phyloP scores from a whole-genome alignment of 2,113 vertebrate genomes.

The Zosterops pallidus region DNA sequence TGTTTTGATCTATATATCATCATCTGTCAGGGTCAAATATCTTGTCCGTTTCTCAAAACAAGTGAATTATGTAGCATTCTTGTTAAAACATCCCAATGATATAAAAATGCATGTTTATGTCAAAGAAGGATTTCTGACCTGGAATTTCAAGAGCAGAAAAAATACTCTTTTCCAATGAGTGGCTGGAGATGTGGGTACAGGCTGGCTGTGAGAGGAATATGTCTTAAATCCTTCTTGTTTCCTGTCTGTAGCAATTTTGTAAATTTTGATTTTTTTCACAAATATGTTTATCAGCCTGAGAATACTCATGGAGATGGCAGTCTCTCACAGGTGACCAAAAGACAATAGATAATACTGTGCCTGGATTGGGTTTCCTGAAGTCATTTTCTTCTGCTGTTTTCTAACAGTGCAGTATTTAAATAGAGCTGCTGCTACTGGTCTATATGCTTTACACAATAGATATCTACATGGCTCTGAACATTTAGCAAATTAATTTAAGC shows the following conservation, averaged over 20 bases:
- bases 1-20: neutral
- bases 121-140: neutral
- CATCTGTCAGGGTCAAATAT: neutral
- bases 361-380: neutral
- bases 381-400: neutral
- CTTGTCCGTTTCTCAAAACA: neutral
- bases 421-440: neutral
- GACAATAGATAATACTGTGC: neutral
- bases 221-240: neutral
- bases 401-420: neutral
- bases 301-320: neutral
- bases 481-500: neutral
- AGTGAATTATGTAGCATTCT: neutral
- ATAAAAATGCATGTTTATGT: neutral
- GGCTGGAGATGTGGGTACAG: neutral
- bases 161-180: neutral
- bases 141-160: neutral
- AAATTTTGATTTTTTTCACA: neutral
- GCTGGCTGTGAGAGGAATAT: neutral
- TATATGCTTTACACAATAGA: neutral
- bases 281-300: neutral
- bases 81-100: neutral
- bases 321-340: neutral
- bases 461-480: neutral
- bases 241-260: neutral